phyloP scores from a whole-genome alignment of 2,113 vertebrate genomes.

The Atractosteus spatula region DNA sequence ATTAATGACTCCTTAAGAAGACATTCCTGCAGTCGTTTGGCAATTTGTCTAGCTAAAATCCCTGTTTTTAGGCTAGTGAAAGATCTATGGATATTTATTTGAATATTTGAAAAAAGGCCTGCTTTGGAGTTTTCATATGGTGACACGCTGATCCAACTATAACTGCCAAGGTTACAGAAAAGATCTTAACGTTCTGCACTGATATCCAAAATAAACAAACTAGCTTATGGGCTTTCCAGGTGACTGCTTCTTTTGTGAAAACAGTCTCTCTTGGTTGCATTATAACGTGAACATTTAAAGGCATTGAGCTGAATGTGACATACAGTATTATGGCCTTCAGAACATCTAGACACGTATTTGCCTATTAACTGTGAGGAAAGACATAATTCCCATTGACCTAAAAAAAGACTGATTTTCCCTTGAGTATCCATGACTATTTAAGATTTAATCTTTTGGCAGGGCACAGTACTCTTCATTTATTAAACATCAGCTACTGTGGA shows the following conservation, averaged over 20 bases:
- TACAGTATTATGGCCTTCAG: constrained; percentile 6
- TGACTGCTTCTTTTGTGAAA: constrained; percentile 12
- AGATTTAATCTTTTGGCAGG: no score
- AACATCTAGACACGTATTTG: background rate
- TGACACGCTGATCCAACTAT: background rate
- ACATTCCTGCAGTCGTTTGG: no score
- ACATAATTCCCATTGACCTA: constrained; percentile 8
- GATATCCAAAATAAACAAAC: constrained; percentile 19
- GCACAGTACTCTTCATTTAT: no score
- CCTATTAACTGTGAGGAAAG: constrained; percentile 11
- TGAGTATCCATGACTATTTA: no score
- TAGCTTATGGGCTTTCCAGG: constrained; percentile 13
- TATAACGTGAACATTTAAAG: constrained; percentile 15
- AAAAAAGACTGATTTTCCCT: background rate
- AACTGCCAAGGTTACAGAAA: background rate
- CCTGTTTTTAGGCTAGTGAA: no score
- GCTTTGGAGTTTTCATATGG: background rate
- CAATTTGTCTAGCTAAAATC: no score
- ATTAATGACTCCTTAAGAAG: no score
- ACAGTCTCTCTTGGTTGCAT: constrained; percentile 6
- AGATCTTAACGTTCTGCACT: constrained; percentile 4
- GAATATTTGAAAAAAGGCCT: no score
- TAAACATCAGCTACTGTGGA: no score
- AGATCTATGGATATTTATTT: no score
- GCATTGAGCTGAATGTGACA: constrained; percentile 7